Evolutionary conservation across 2,113 vertebrate genomes (phyloP).

Genomic region (Zonotrichia leucophrys): DNA sequence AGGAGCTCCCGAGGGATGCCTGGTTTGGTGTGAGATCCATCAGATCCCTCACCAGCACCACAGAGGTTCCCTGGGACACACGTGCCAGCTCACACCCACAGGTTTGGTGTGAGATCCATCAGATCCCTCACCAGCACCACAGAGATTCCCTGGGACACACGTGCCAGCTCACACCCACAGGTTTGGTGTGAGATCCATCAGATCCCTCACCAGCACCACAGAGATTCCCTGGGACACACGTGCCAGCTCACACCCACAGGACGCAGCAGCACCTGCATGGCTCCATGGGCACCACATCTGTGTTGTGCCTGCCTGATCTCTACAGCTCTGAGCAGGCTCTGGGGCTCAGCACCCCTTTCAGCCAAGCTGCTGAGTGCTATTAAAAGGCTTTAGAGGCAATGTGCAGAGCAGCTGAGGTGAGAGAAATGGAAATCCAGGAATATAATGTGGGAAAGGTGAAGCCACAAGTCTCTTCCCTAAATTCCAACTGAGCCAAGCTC

Average conservation of each 20-base stretch:
- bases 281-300: accelerated
- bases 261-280: accelerated
- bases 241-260: not conserved
- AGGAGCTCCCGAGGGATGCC: not conserved
- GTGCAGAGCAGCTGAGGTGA: not conserved
- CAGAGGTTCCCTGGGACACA: not conserved
- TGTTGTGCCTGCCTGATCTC: accelerated
- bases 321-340: not conserved
- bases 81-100: not conserved
- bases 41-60: accelerated
- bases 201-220: accelerated
- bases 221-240: accelerated
- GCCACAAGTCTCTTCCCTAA: not conserved
- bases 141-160: accelerated
- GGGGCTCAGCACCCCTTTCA: not conserved
- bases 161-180: not conserved
- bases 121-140: accelerated
- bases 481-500: not conserved
- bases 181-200: not conserved
- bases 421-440: not conserved
- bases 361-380: accelerated
- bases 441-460: not conserved
- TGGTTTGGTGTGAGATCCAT: not conserved
- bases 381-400: not conserved
- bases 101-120: not conserved